Percentiles rank a stretch among this genome's conserved stretches.
phyloP scores from a whole-genome alignment of 2,888 invertebrate genomes.

The Tribolium freemani region DNA sequence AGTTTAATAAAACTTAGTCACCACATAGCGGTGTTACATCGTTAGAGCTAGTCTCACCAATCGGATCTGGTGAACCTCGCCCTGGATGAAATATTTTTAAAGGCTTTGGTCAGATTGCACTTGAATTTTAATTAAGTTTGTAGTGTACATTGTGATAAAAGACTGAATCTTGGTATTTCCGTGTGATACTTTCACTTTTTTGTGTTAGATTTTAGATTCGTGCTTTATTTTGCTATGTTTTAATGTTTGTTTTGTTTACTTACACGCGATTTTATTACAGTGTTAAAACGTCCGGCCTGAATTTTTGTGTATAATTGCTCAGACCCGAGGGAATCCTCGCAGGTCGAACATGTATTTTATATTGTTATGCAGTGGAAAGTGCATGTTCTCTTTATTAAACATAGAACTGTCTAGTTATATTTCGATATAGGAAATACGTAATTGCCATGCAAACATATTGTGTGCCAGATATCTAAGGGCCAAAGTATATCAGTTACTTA shows the following conservation, averaged over 20 bases:
- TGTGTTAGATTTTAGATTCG: conserved; percentile 9
- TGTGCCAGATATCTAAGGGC: conserved; percentile 62
- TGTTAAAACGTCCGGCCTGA: conserved; percentile 17
- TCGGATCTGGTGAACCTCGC: neutral
- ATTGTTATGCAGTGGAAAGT: conserved; percentile 18
- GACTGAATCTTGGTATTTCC: conserved; percentile 39
- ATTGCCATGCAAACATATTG: conserved; percentile 65
- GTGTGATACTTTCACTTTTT: conserved; percentile 32
- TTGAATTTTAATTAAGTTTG: conserved; percentile 12
- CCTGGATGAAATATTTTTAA: neutral
- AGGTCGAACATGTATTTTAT: conserved; percentile 31
- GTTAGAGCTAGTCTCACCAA: conserved; percentile 14
- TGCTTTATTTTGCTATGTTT: conserved; percentile 28
- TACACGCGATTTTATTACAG: conserved; percentile 8
- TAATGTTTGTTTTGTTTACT: conserved; percentile 18
- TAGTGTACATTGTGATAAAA: conserved; percentile 42
- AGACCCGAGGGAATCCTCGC: neutral
- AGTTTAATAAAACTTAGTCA: conserved; percentile 9
- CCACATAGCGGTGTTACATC: neutral
- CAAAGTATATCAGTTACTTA: conserved; percentile 54
- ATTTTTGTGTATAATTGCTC: conserved; percentile 27
- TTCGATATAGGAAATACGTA: conserved; percentile 65
- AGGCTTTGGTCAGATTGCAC: conserved; percentile 19
- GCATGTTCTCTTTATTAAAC: conserved; percentile 39
- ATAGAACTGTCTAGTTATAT: conserved; percentile 54